Evolutionary conservation across 2,888 invertebrate species (phyloP).

Genomic region (Lithophane ornitopus): DNA sequence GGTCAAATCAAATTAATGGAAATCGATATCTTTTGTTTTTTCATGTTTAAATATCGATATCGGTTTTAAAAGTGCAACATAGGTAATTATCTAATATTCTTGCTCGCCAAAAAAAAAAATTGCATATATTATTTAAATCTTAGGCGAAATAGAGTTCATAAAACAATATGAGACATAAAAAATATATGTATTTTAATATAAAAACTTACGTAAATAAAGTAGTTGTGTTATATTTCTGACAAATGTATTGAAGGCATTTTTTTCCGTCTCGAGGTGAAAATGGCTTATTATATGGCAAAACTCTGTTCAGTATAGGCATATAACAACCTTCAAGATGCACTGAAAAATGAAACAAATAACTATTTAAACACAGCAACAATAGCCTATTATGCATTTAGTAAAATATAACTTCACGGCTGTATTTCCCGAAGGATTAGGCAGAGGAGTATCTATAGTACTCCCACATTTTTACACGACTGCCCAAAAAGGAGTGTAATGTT

Average conservation of each 20-base stretch:
- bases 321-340: neutral
- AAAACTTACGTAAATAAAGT: neutral
- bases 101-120: neutral
- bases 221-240: neutral
- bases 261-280: slow-evolving; percentile 9
- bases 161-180: too few species aligned
- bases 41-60: too few species aligned
- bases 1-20: too few species aligned
- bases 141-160: too few species aligned
- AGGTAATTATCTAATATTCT: neutral
- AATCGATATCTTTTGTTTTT: too few species aligned
- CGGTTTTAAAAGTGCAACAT: too few species aligned
- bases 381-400: neutral
- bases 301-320: neutral
- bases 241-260: neutral
- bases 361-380: neutral
- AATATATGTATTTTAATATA: neutral
- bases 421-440: too few species aligned
- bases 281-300: neutral
- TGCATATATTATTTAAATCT: neutral
- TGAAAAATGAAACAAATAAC: neutral
- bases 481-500: too few species aligned
- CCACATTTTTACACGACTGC: too few species aligned
- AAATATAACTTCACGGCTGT: too few species aligned
- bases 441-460: too few species aligned